Base-by-base conservation (phyloP, 2,797 vertebrate genomes). In the Gobionotothen gibberifrons region DNA sequence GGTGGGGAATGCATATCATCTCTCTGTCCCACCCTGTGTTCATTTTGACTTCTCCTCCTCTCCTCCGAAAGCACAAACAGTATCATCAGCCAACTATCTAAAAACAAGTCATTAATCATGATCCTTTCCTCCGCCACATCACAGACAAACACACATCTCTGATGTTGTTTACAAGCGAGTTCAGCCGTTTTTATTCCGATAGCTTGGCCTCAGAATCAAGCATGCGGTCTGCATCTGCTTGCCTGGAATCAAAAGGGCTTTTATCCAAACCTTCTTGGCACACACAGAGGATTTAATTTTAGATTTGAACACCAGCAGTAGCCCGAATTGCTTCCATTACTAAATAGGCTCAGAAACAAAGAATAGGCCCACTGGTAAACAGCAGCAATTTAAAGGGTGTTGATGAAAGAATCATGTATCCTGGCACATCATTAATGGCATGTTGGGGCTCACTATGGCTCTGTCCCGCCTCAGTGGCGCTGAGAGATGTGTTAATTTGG, bases 191-290 rank as follows among this genome's bases (percentile, higher is more conserved):
- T 72, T 17, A 56, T 17, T 22, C 53, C 29, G 62, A 81, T 73
- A 69, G 55, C 49, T 66, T 73, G 85, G 78, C 76, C 32, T 48
- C 19, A 15, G 67, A 62, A 69, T 82, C 67, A 81, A 82, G 78
- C 71, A 79, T 21, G 47, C 22, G 12, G 49, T 43, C 61, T 70
- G 86, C 85, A 82, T 85, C 86, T 69, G 84, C 63, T 74, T 3
- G 39, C 46, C 71, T 59, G 65, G 79, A 82, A 81, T 86, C 85
- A 78, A 79, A 83, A 56, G 16, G 66, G 76, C 73, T 84, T 76
- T 84, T 29, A 67, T 81, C 57, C 73, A 80, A 78, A 64, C 68
- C 69, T 63, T 47, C 19, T 63, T 82, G 82, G 81, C 82, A 65
- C 47, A 70, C 16, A 13, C 53, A 15, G 52, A 57, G 61, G 70